Evolutionary conservation across 2,113 vertebrate genomes (phyloP), one percentile per base, ranked within the genome.

Genomic region (Poeciliopsis turrubarensis): DNA sequence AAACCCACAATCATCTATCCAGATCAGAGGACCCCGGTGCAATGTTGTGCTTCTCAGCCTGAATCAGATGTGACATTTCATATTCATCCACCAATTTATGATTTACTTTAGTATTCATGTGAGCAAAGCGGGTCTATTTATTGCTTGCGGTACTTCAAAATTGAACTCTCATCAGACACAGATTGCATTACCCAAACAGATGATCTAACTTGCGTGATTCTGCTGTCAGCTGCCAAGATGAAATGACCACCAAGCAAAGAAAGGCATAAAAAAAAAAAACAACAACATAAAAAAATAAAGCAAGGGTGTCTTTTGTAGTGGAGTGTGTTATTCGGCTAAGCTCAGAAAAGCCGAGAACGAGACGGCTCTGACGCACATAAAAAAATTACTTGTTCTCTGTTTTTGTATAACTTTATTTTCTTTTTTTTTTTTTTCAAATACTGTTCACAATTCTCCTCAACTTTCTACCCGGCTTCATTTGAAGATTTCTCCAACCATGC

Each of bases 61-160:
- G 80, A 77, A 91, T 89, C 73, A 83, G 34, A 71, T 63, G 37
- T 91, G 89, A 62, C 78, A 84, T 86, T 87, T 87, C 84, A 86
- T 89, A 80, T 80, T 79, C 68, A 79, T 84, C 26, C 73, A 84
- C 32, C 37, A 77, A 72, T 81, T 65, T 72, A 72, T 68, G 37
- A 68, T 73, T 80, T 65, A 68, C 47, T 82, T 67, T 37, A 68
- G 72, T 78, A 69, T 82, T 80, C 65, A 78, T 74, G 60, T 72
- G 65, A 69, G 76, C 65, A 82, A 73, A n/a, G 9, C 44, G 30
- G 60, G 27, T 80, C 54, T 74, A 68, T 72, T 63, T 68, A 34
- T 29, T 66, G 67, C 73, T 68, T 60, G 63, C 26, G 54, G 65
- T 77, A 72, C 65, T 81, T 83, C 65, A 39, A 78, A 78, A 87